Evolutionary conservation across 1,140 invertebrate genomes (phyloP).

Genomic region (Drosophila simulans): DNA sequence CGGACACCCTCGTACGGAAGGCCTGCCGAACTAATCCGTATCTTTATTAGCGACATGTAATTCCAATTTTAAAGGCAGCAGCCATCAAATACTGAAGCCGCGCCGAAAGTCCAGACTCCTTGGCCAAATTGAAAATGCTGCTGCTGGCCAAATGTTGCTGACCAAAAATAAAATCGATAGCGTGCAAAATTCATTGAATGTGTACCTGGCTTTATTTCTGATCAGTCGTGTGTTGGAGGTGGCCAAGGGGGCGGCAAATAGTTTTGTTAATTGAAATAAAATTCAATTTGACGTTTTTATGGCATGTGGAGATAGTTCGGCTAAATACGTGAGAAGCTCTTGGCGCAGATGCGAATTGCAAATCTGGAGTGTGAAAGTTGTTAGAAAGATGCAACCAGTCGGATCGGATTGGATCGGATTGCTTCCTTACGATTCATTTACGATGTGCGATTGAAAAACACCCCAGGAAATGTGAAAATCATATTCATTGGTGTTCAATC

Average conservation of each 20-base stretch:
- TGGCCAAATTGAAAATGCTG: slow-evolving; percentile 41
- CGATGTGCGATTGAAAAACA: slow-evolving; percentile 37
- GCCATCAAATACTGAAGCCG: slow-evolving; percentile 56
- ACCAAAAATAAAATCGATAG: slow-evolving; percentile 35
- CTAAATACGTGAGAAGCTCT: slow-evolving; percentile 71
- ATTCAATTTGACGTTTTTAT: slow-evolving; percentile 81
- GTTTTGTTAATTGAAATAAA: slow-evolving; percentile 81
- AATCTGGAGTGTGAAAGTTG: slow-evolving; percentile 63
- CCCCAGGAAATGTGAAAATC: slow-evolving; percentile 17
- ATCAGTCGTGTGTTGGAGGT: slow-evolving; percentile 15
- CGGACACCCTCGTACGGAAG: slow-evolving; percentile 21
- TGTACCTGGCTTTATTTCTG: slow-evolving; percentile 41
- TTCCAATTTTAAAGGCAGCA: slow-evolving; percentile 57
- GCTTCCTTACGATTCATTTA: slow-evolving; percentile 29
- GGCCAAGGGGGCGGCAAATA: slow-evolving; percentile 49
- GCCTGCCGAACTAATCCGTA: slow-evolving; percentile 30
- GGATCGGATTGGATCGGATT: slow-evolving; percentile 15
- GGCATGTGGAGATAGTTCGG: slow-evolving; percentile 70
- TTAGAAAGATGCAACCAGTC: slow-evolving; percentile 63
- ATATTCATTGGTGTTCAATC: slow-evolving; percentile 20
- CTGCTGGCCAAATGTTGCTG: slow-evolving; percentile 8
- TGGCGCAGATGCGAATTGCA: slow-evolving; percentile 26
- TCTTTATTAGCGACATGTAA: slow-evolving; percentile 69
- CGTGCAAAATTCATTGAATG: slow-evolving; percentile 60
- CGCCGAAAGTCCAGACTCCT: background rate